Conservation (phyloP, 2,797 vertebrate genomes). For the Etheostoma nigrum region DNA sequence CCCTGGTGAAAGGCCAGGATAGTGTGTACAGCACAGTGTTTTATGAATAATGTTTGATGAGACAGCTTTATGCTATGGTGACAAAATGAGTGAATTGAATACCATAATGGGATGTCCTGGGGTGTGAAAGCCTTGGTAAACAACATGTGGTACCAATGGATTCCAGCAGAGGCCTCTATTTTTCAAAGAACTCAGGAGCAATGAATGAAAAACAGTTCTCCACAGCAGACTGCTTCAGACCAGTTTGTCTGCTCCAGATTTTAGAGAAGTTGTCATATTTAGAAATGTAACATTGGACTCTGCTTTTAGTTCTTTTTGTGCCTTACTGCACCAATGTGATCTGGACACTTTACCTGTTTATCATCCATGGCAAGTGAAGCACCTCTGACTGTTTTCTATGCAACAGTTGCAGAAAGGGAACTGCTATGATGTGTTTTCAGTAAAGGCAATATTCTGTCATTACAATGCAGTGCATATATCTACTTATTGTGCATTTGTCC, state of each 20-base stretch:
- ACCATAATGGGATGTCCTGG: constrained; percentile 44
- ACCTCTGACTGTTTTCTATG: constrained; percentile 47
- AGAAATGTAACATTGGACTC: constrained; percentile 36
- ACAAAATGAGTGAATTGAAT: constrained; percentile 30
- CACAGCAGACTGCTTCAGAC: constrained; percentile 80
- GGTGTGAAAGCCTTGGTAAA: constrained; percentile 73
- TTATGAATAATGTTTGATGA: constrained; percentile 29
- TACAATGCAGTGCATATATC: constrained; percentile 32
- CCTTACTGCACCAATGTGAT: constrained; percentile 2
- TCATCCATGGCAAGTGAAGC: constrained; percentile 1
- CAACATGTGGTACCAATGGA: constrained; percentile 75
- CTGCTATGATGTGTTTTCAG: constrained; percentile 25
- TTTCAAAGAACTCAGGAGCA: constrained; percentile 54
- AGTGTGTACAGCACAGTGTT: background rate
- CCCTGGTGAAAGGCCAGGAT: background rate
- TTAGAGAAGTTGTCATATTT: constrained; percentile 34
- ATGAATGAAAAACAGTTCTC: constrained; percentile 48
- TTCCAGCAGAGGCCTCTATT: constrained; percentile 78
- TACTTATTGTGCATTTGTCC: constrained; percentile 31
- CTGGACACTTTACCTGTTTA: background rate
- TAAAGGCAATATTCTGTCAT: constrained; percentile 33
- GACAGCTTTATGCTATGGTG: constrained; percentile 17
- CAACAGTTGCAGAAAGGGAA: constrained; percentile 24
- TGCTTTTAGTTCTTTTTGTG: constrained; percentile 42
- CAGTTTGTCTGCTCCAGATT: constrained; percentile 75